Evolutionary conservation across 2,888 invertebrate genomes (phyloP).

Genomic region (Gymnosoma rotundatum): DNA sequence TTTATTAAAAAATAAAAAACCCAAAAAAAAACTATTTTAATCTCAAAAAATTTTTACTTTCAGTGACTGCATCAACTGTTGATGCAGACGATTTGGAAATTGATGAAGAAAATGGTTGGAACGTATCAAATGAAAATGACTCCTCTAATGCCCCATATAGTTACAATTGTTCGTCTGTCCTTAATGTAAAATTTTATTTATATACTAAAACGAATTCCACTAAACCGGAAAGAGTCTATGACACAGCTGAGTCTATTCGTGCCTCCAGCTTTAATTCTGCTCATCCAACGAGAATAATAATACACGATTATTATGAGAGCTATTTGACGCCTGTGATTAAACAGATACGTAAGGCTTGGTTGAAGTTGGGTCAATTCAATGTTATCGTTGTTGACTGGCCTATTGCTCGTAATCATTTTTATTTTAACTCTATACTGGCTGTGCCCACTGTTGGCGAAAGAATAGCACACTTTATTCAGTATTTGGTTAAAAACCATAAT

Average conservation of each 20-base stretch:
- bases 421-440: slow-evolving; percentile 83
- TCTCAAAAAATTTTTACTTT: too few species aligned
- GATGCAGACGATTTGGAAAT: slow-evolving; percentile 37
- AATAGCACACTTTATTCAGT: slow-evolving; percentile 77
- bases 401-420: slow-evolving; percentile 84
- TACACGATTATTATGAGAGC: slow-evolving; percentile 85
- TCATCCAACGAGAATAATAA: slow-evolving; percentile 76
- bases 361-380: slow-evolving; percentile 84
- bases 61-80: slow-evolving; percentile 3
- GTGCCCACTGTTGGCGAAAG: slow-evolving; percentile 76
- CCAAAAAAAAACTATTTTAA: too few species aligned
- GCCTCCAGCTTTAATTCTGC: slow-evolving; percentile 71
- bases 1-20: too few species aligned
- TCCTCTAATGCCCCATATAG: slow-evolving; percentile 64
- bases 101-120: slow-evolving; percentile 72
- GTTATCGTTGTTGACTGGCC: slow-evolving; percentile 86
- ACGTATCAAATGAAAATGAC: slow-evolving; percentile 68
- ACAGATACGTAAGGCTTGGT: slow-evolving; percentile 82
- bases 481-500: slow-evolving; percentile 79
- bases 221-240: slow-evolving; percentile 72
- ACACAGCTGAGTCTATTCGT: slow-evolving; percentile 57
- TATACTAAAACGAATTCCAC: slow-evolving; percentile 76
- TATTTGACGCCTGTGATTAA: slow-evolving; percentile 73
- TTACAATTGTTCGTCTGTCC: background rate
- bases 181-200: slow-evolving; percentile 72